Evolutionary conservation across 30 jellyfish, hydroid and myxozoan genomes (phyloP).

Genomic region (Morbakka virulenta): DNA sequence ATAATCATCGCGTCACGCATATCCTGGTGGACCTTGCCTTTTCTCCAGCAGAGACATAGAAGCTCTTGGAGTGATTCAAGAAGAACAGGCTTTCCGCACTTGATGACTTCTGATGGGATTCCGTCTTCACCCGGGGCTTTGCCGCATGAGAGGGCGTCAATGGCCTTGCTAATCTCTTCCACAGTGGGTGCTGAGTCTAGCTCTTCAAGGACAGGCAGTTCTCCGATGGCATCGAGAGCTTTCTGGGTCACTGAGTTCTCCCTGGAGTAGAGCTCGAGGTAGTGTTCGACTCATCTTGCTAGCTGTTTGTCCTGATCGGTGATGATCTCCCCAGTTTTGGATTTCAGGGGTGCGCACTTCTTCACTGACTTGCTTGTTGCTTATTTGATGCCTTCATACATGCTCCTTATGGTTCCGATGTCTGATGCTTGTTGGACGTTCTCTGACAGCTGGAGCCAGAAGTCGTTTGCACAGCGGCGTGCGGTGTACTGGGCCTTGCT

Average conservation of each 20-base stretch:
- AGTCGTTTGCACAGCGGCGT: no score
- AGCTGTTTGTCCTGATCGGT: no score
- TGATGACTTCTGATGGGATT: not conserved
- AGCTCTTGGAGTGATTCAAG: not conserved
- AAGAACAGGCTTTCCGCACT: not conserved
- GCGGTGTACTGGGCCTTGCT: constrained; percentile 30
- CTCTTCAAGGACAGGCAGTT: constrained; percentile 52
- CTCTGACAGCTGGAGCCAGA: constrained; percentile 16
- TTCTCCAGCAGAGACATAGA: not conserved
- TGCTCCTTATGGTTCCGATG: constrained; percentile 2
- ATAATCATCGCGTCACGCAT: not conserved
- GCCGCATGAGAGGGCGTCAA: not conserved
- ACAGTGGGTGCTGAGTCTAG: constrained; percentile 23
- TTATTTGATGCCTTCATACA: constrained; percentile 36
- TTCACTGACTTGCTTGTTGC: constrained; percentile 12
- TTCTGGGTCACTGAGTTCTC: no score
- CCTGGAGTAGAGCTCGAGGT: no score
- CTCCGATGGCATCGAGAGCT: no score
- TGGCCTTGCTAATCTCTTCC: not conserved
- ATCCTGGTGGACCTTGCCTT: not conserved
- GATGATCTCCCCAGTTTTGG: no score
- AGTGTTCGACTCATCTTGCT: no score
- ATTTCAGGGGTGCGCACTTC: no score
- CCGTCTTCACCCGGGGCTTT: constrained; percentile 13
- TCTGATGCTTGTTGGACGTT: not conserved